phyloP scores from a whole-genome alignment of 2,113 vertebrate species.

The Oncorhynchus keta region DNA sequence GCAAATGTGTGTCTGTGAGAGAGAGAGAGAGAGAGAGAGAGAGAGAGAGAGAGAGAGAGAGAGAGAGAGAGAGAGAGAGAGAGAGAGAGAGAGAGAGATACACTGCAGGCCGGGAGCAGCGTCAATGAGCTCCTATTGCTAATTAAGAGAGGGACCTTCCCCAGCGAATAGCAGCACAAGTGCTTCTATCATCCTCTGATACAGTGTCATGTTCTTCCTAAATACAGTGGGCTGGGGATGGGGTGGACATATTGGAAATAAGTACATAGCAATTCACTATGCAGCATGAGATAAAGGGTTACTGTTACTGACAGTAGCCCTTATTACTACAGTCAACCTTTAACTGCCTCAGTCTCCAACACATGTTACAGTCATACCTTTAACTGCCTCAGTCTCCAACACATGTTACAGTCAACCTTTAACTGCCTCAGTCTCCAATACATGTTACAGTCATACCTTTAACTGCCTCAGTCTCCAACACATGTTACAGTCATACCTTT shows the following conservation, averaged over 20 bases:
- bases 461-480: too few species aligned
- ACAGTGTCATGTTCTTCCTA: slow-evolving; percentile 42
- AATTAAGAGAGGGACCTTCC: slow-evolving; percentile 56
- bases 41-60: slow-evolving; percentile 8
- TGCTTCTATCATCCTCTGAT: slow-evolving; percentile 59
- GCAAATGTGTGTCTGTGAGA: slow-evolving; percentile 23
- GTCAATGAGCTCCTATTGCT: slow-evolving; percentile 62
- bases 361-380: too few species aligned
- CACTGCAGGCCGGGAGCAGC: slow-evolving; percentile 47
- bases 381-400: too few species aligned
- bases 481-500: too few species aligned
- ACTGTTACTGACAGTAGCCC: slow-evolving; percentile 44
- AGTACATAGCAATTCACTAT: slow-evolving; percentile 37
- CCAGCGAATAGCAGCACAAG: slow-evolving; percentile 52
- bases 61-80: slow-evolving; percentile 23
- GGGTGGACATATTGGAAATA: slow-evolving; percentile 56
- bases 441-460: too few species aligned
- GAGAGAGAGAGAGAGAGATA: slow-evolving; percentile 25
- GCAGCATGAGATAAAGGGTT: slow-evolving; percentile 54
- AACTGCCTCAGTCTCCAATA: too few species aligned
- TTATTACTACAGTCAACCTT: too few species aligned
- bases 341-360: too few species aligned
- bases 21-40: slow-evolving; percentile 32
- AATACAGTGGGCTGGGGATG: slow-evolving; percentile 41
- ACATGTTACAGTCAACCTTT: too few species aligned